Evolutionary conservation across 30 jellyfish, hydroid and myxozoan genomes (phyloP), one percentile per base, ranked within the genome.

Genomic region (Phacellophora camtschatica): DNA sequence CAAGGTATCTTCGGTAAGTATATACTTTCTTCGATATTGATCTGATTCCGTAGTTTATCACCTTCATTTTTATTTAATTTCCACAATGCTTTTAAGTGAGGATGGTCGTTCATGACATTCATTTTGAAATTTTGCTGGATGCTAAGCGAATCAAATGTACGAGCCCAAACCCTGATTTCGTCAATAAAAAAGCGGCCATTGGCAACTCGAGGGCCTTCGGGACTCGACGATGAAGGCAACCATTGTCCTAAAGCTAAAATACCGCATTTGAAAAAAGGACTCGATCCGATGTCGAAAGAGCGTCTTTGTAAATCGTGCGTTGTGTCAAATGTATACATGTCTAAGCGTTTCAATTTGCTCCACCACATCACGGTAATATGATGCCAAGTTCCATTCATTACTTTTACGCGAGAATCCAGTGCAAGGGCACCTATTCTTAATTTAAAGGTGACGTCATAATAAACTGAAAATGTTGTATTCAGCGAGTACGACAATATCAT

Each of bases 241-340:
- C 92, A 81, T 35, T 68, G 84, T 10, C 92, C 92, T 2, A 81
- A 8, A 0, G 82, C 53, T 53, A 81, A 31, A 48, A 66, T 50
- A 48, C 92, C 92, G 42, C 92, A 81, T 35, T 29, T 32, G 77
- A 64, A 66, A 71, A 81, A 81, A 36, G 92, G 92, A 24, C 54
- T 25, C 27, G 61, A 30, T 16, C 25, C 27, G 25, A 81, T 11
- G 30, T n/a, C 35, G 31, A 81, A 66, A 16, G 69, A 49, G 19
- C 84, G 84, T 23, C 84, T 77, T 20, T 81, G 69, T 61, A 81
- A 4, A 1, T 19, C 10, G 0, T 43, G 30, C 13, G 12, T 29
- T 8, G 42, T 7, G 18, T 34, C 46, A 23, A 81, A 81, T 12
- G 66, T 79, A 35, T 46, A 81, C 30, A 66, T 25, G 7, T 81